phyloP scores from a whole-genome alignment of 2,113 vertebrate species.

The Acinonyx jubatus region DNA sequence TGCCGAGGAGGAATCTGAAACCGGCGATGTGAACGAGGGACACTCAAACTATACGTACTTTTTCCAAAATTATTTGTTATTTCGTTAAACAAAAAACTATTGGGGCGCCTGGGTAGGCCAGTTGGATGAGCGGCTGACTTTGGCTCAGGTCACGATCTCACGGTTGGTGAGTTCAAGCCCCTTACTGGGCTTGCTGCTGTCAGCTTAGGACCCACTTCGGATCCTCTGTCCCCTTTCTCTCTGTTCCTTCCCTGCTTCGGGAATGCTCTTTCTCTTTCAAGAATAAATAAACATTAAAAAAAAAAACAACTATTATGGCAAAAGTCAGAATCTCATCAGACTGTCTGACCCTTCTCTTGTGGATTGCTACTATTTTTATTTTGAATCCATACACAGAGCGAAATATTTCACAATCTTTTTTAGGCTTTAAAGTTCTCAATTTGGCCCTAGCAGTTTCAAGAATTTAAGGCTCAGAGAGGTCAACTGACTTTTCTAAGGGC shows the following conservation, averaged over 20 bases:
- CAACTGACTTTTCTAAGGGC: background rate
- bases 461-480: slow-evolving; percentile 27
- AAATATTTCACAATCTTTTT: background rate
- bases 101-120: no score
- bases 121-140: no score
- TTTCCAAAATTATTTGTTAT: background rate
- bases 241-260: no score
- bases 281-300: no score
- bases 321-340: background rate
- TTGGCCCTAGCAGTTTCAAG: background rate
- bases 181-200: no score
- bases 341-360: background rate
- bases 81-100: background rate
- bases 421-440: background rate
- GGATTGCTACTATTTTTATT: background rate
- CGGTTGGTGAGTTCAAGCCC: no score
- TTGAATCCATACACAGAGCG: background rate
- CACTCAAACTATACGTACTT: background rate
- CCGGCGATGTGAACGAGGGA: background rate
- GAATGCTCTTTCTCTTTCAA: no score
- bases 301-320: background rate
- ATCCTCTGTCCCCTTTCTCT: no score
- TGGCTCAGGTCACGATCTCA: no score
- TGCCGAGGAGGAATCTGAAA: background rate
- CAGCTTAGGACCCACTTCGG: no score